Evolutionary conservation across 2,113 vertebrate species (phyloP).

Genomic region (Forbesichthys papilliferus): DNA sequence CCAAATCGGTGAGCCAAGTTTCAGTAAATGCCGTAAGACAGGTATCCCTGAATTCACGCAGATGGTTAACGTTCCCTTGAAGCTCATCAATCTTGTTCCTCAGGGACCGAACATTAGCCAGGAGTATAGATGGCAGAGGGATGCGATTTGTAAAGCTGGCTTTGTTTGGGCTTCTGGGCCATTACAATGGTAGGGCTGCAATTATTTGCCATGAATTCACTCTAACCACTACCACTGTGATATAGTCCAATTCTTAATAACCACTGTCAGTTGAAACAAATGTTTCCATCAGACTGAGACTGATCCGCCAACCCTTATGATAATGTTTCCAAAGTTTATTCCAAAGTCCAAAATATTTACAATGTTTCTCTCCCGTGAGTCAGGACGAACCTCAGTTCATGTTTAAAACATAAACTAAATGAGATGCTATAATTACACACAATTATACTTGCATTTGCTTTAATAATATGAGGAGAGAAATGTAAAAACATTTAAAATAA

Average conservation of each 20-base stretch:
- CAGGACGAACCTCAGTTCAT: slow-evolving; percentile 8
- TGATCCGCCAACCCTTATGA: slow-evolving; percentile 1
- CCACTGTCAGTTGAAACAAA: slow-evolving; percentile 17
- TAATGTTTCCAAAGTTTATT: not conserved
- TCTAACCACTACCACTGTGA: slow-evolving; percentile 14
- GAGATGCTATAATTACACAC: slow-evolving; percentile 4
- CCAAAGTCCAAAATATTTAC: not conserved
- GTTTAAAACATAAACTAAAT: slow-evolving; percentile 4
- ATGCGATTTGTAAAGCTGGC: too few relatives aligned
- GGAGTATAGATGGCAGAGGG: too few relatives aligned
- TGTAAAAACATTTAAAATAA: too few relatives aligned
- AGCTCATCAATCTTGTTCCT: too few relatives aligned
- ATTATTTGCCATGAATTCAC: slow-evolving; percentile 21
- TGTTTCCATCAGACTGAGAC: slow-evolving; percentile 14
- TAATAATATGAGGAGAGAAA: not conserved
- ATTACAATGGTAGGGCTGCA: slow-evolving; percentile 22
- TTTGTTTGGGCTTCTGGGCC: slow-evolving; percentile 3
- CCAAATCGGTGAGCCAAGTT: too few relatives aligned
- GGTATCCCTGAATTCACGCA: too few relatives aligned
- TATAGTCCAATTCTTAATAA: not conserved
- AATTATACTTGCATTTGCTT: not conserved
- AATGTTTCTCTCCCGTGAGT: not conserved
- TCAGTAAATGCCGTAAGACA: too few relatives aligned
- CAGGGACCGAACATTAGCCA: too few relatives aligned
- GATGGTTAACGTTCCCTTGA: too few relatives aligned